Base-by-base conservation (phyloP, 2,888 invertebrate species). In the Tyria jacobaeae region DNA sequence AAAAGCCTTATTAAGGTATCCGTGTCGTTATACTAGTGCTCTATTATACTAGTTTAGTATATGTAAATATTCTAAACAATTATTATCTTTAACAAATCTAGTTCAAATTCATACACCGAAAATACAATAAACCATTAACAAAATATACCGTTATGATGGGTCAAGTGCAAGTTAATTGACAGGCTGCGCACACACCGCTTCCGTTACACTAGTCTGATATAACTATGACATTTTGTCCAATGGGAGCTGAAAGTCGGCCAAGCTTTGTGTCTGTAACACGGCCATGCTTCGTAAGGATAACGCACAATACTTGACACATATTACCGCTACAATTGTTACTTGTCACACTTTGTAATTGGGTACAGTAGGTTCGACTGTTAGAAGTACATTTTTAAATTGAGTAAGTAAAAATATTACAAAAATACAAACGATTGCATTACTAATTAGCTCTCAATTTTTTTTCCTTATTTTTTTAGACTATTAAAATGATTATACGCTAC, bases 201-300 rank as follows among this genome's bases (percentile, higher is more conserved):
- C 92, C 92, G 93, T 92, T 92, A 91, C 86, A 91, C 90, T 92
- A 79, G 77, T 87, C 89, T 89, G 89, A 88, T 89, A 89, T 89
- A 90, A 90, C 87, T 88, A 91, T 90, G 92, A 92, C 92, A 92
- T 86, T 91, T 92, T 91, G 86, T 89, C 92, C 91, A 90, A 87
- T 70, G 90, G 90, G 90, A 88, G 85, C 39, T 39, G 53, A 21
- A 86, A 80, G 82, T 88, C 72, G 87, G 81, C 84, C 75, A 63
- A 48, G 60, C 71, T 76, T 75, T 75, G 75, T 75, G 64, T 63
- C 31, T 25, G 51, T 63, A 73, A 76, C 73, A 15, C 71, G 75
- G 75, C 54, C 76, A 71, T 62, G 58, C 71, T 81, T 57, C 70
- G 68, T 85, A 86, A 79, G 86, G 87, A 70, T 64, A 64, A 58